Percentiles rank a stretch among this genome's conserved stretches.
phyloP scores from a whole-genome alignment of 2,113 vertebrate species.

The Dipodomys stephensi region DNA sequence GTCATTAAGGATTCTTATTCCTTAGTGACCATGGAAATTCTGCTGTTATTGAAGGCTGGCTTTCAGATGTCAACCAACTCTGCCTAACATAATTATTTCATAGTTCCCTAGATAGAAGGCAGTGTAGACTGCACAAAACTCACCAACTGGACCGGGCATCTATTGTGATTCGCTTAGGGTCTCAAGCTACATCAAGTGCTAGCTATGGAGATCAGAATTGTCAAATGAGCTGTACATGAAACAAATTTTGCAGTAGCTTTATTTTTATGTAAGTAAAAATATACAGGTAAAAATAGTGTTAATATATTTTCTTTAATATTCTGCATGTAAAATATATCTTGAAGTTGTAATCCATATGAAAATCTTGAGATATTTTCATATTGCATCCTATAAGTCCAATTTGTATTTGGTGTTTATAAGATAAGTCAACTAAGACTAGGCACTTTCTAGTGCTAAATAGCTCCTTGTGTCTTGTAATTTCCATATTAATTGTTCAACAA shows the following conservation, averaged over 20 bases:
- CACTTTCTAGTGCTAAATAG: neutral
- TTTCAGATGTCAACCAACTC: neutral
- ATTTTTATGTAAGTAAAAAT: constrained; percentile 13
- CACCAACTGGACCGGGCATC: neutral
- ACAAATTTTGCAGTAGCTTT: neutral
- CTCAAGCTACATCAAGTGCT: neutral
- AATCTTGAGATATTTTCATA: neutral
- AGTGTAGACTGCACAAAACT: neutral
- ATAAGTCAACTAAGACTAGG: neutral
- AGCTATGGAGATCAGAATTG: neutral
- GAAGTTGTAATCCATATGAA: neutral
- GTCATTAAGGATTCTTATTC: neutral
- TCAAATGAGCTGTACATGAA: neutral
- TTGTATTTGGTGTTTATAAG: neutral
- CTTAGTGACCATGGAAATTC: neutral
- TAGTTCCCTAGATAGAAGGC: neutral
- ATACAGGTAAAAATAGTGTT: neutral
- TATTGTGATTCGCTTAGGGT: neutral
- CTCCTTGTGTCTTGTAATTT: neutral
- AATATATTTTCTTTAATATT: neutral
- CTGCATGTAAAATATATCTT: neutral
- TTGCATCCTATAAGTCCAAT: neutral
- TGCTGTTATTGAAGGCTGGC: neutral
- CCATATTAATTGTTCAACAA: neutral
- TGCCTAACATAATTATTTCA: neutral